Evolutionary conservation across 1,140 invertebrate species (phyloP).

Genomic region (Pseudomyrmex cubaensis): DNA sequence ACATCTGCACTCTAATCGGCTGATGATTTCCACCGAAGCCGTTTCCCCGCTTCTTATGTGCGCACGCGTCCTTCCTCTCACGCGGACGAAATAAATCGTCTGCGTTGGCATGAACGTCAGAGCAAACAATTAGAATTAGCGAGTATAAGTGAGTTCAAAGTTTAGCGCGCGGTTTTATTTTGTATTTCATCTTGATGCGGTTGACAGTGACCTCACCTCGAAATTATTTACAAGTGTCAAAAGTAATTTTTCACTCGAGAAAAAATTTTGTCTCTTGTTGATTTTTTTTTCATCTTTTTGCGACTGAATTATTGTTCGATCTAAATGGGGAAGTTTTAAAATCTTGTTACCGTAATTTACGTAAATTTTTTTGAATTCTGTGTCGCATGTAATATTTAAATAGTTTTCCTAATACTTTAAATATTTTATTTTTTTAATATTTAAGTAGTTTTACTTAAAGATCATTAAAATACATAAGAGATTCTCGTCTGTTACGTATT

Average conservation of each 20-base stretch:
- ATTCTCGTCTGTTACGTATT: too few relatives aligned
- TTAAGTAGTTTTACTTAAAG: too few relatives aligned
- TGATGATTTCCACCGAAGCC: constrained; percentile 79
- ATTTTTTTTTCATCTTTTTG: background rate
- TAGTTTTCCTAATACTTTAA: too few relatives aligned
- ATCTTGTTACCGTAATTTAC: background rate
- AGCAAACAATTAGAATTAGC: constrained; percentile 40
- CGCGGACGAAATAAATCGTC: constrained; percentile 53
- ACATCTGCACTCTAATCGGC: constrained; percentile 85
- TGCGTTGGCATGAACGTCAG: background rate
- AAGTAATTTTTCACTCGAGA: background rate
- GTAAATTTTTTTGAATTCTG: too few relatives aligned
- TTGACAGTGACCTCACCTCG: too few relatives aligned
- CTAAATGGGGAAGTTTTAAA: background rate
- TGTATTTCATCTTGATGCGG: too few relatives aligned
- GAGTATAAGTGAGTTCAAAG: background rate
- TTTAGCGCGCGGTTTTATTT: constrained; percentile 10
- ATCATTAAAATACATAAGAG: too few relatives aligned
- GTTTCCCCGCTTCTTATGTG: constrained; percentile 37
- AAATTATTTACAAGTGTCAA: background rate
- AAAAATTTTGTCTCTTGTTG: background rate
- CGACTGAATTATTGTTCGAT: background rate
- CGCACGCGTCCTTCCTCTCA: constrained; percentile 49
- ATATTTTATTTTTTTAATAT: too few relatives aligned
- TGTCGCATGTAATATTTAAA: too few relatives aligned